phyloP scores from a whole-genome alignment of 2,888 invertebrate species.

The Habroteleia sp. region DNA sequence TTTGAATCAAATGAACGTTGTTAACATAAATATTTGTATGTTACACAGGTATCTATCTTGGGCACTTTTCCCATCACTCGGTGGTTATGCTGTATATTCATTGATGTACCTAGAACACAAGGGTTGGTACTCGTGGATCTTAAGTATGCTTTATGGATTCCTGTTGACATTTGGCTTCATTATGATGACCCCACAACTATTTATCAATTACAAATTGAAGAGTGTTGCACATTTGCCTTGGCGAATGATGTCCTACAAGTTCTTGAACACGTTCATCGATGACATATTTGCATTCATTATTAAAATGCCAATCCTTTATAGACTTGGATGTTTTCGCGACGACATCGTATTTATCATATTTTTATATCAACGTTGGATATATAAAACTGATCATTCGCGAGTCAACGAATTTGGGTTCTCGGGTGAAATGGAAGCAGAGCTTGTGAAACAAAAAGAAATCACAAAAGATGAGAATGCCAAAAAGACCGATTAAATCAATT shows the following conservation, averaged over 20 bases:
- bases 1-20: no score
- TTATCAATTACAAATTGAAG: constrained; percentile 99
- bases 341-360: constrained; percentile 99
- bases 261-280: constrained; percentile 99
- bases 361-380: constrained; percentile 99
- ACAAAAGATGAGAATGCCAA: constrained; percentile 67
- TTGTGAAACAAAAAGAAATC: constrained; percentile 53
- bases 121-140: constrained; percentile 99
- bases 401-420: constrained; percentile 99
- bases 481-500: constrained; percentile 71
- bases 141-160: constrained; percentile 98
- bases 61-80: constrained; percentile 95
- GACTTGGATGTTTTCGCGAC: constrained; percentile 98
- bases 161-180: constrained; percentile 99
- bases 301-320: constrained; percentile 99
- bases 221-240: constrained; percentile 99
- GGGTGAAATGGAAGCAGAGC: constrained; percentile 90
- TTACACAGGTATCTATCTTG: constrained; percentile 90
- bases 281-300: constrained; percentile 99
- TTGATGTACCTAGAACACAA: constrained; percentile 97
- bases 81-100: constrained; percentile 97
- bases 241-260: constrained; percentile 99
- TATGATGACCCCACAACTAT: constrained; percentile 99
- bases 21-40: no score
- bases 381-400: constrained; percentile 96